phyloP scores from a whole-genome alignment of 2,797 vertebrate species.

The Liasis olivaceus region DNA sequence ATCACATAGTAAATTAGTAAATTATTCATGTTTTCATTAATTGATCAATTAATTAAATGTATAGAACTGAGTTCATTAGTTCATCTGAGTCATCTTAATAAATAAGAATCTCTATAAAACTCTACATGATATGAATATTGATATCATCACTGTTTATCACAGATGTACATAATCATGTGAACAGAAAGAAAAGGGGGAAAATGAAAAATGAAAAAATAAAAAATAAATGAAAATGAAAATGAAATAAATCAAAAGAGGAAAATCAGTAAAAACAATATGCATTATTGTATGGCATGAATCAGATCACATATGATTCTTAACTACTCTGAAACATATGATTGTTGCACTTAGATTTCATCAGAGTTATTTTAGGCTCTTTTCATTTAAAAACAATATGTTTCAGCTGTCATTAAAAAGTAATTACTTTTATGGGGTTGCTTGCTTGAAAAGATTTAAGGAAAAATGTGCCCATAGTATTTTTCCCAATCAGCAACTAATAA shows the following conservation, averaged over 20 bases:
- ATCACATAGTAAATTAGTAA: no score
- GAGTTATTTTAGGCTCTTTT: background rate
- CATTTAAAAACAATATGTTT: background rate
- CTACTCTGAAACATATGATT: background rate
- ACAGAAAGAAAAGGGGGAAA: no score
- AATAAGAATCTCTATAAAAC: no score
- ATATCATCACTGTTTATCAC: no score
- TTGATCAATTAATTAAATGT: no score
- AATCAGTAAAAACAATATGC: background rate
- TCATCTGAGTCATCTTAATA: no score
- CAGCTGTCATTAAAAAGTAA: background rate
- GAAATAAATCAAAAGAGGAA: background rate
- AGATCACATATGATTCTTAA: background rate
- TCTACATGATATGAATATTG: no score
- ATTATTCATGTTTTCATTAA: no score
- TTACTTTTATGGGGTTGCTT: background rate
- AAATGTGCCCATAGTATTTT: background rate
- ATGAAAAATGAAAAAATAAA: no score
- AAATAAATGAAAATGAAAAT: background rate
- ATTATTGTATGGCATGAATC: background rate
- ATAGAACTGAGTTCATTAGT: no score
- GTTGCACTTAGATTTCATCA: background rate
- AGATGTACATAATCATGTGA: no score
- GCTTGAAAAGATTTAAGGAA: background rate
- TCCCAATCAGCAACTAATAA: background rate